Percentiles rank a stretch among this genome's conserved stretches.
phyloP scores from a whole-genome alignment of 2,888 invertebrate species.

The Spatulosminthurus flaviceps region DNA sequence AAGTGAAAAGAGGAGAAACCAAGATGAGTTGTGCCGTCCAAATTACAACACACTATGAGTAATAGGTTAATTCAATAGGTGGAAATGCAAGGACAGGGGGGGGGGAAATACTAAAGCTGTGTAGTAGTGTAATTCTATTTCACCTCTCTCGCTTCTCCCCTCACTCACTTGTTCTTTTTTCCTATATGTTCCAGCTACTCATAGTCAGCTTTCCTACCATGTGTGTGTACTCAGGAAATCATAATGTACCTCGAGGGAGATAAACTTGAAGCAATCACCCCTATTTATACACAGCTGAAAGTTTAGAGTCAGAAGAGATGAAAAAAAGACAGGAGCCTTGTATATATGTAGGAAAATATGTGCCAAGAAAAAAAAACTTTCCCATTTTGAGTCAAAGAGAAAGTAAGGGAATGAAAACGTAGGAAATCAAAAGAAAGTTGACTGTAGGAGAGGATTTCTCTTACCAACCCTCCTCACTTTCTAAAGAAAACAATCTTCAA shows the following conservation, averaged over 20 bases:
- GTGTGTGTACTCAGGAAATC: neutral
- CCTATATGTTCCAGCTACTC: too few species aligned
- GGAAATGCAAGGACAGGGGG: neutral
- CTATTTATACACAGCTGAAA: conserved; percentile 7
- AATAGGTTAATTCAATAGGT: neutral
- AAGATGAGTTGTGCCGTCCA: neutral
- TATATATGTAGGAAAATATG: too few species aligned
- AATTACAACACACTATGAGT: neutral
- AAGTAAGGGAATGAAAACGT: neutral
- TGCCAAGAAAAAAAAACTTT: neutral
- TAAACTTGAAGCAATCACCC: conserved; percentile 10
- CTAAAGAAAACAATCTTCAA: too few species aligned
- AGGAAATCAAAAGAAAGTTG: too few species aligned
- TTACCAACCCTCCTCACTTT: too few species aligned
- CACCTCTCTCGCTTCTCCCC: neutral
- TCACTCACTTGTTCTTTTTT: neutral
- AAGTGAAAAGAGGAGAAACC: neutral
- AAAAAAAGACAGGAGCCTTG: neutral
- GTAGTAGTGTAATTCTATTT: neutral
- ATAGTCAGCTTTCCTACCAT: too few species aligned
- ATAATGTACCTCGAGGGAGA: conserved; percentile 2
- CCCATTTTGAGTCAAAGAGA: too few species aligned
- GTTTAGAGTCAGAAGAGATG: neutral
- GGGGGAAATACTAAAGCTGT: neutral
- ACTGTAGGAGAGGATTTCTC: too few species aligned